Evolutionary conservation across 35 echinoderm and acorn worm genomes (phyloP).

Genomic region (Heliocidaris tuberculata): DNA sequence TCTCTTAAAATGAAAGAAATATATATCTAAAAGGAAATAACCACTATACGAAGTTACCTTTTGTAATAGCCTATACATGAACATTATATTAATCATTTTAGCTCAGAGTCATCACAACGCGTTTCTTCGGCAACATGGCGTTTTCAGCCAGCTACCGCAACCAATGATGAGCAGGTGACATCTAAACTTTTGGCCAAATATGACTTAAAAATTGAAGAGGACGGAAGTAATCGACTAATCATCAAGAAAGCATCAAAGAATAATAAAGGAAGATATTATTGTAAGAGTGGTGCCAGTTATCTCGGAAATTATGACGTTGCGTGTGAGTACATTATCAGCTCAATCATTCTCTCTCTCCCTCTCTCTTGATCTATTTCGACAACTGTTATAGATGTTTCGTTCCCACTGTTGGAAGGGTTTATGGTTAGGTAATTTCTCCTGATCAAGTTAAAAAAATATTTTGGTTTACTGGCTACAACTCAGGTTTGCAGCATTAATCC

Average conservation of each 20-base stretch:
- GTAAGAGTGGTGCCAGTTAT: conserved; percentile 19
- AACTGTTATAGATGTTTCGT: too few species aligned
- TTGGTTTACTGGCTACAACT: too few species aligned
- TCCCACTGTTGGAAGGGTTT: too few species aligned
- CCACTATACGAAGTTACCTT: too few species aligned
- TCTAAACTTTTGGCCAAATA: neutral
- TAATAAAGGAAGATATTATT: conserved; percentile 23
- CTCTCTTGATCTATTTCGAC: too few species aligned
- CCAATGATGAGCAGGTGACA: neutral
- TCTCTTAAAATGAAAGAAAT: too few species aligned
- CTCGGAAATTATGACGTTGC: conserved; percentile 40
- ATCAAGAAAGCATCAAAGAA: neutral
- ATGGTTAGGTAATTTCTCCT: too few species aligned
- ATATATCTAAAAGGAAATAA: too few species aligned
- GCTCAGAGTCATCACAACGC: neutral
- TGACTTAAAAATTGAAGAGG: neutral
- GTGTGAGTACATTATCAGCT: neutral
- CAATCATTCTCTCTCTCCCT: neutral
- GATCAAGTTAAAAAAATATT: too few species aligned
- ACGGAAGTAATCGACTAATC: neutral
- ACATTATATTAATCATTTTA: neutral
- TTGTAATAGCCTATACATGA: too few species aligned
- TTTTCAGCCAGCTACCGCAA: neutral
- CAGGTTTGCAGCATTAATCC: too few species aligned
- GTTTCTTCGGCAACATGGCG: conserved; percentile 29